phyloP scores from a whole-genome alignment of 2,888 invertebrate species.

The Andrena praecox region DNA sequence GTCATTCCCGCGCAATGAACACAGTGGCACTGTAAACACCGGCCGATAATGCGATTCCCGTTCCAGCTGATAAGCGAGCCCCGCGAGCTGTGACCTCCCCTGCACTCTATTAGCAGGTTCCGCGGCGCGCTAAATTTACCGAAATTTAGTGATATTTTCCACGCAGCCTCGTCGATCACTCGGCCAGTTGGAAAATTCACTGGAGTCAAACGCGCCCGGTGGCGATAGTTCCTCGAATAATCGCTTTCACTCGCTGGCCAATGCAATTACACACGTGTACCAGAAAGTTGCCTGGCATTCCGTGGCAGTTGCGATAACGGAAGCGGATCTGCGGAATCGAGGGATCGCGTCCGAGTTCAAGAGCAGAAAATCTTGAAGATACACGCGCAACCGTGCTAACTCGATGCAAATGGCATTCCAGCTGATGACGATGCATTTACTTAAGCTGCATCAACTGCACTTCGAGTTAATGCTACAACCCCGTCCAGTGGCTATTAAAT shows the following conservation, averaged over 20 bases:
- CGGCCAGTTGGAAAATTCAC: background rate
- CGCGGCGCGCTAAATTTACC: background rate
- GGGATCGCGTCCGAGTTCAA: slow-evolving; percentile 41
- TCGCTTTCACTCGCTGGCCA: slow-evolving; percentile 19
- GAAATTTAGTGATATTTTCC: background rate
- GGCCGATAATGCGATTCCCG: background rate
- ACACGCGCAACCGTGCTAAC: slow-evolving; percentile 11
- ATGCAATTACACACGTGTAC: slow-evolving; percentile 13
- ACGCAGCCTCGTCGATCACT: background rate
- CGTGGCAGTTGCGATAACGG: slow-evolving; percentile 19
- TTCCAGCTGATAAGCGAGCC: background rate
- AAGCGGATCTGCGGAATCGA: slow-evolving; percentile 33
- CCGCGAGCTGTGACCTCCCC: background rate
- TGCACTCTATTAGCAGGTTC: background rate
- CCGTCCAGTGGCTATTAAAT: background rate
- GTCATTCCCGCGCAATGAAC: background rate
- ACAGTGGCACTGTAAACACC: background rate
- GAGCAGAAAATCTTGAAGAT: slow-evolving; percentile 35
- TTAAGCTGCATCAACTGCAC: background rate
- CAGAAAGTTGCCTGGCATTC: background rate
- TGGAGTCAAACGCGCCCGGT: background rate
- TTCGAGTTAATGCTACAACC: background rate
- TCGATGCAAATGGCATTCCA: slow-evolving; percentile 6
- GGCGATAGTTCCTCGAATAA: background rate
- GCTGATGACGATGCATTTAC: background rate